Evolutionary conservation across 2,113 vertebrate genomes (phyloP), one percentile per base, ranked within the genome.

Genomic region (Gymnorhina tibicen): DNA sequence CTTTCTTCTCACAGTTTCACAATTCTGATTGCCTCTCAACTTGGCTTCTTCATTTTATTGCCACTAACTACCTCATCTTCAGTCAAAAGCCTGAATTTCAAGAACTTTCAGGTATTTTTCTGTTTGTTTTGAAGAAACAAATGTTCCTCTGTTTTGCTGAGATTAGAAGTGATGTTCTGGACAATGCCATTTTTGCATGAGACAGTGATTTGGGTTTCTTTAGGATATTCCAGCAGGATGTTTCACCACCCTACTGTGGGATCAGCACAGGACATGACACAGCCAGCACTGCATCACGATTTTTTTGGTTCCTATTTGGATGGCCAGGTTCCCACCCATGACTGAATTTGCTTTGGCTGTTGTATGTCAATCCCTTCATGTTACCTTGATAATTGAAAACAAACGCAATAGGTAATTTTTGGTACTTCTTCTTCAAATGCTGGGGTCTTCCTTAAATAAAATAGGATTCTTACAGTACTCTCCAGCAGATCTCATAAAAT

Each of bases 41-140:
- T 24, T 99, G 99, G 99, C 98, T 99, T 32, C 99, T 99, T 82
- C 99, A 99, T 98, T 99, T 99, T 96, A 99, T 99, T 59, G 99
- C 99, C 95, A 99, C 99, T 88, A 99, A 99, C 98, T 99, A 99
- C 98, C 98, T 99, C 98, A 99, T 99, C 98, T 99, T 99, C 98
- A 99, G 99, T 81, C 99, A 99, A 93, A 99, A 99, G 97, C 98
- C 99, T 3, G 99, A 99, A 94, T 99, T 99, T 98, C 98, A 99
- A 97, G 99, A 99, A 77, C 99, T 99, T 94, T 99, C 99, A 98
- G 99, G 99, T 99, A 98, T 66, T 53, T n/a, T 35, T 75, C 30
- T 49, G 13, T 93, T 95, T 27, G 6, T 87, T 95, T 79, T 53
- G 23, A 77, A 93, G 35, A 49, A 58, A 33, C 3, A 55, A 28